Base-by-base conservation (phyloP, 1,140 invertebrate genomes). In the Pogonus chalceus region DNA sequence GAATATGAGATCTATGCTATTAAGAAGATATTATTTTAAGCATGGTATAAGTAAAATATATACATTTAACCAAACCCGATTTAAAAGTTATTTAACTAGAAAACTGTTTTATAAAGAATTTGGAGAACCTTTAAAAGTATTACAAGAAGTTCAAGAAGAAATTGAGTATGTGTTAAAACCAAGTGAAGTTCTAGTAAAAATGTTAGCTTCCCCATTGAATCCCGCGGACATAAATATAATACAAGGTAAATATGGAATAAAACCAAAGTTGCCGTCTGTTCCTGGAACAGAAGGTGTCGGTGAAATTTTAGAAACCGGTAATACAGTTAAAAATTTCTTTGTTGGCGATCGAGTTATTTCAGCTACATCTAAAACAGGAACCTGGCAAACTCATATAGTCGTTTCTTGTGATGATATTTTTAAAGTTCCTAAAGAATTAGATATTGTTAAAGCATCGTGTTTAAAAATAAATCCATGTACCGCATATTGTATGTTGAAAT, bases 181-280 rank as follows among this genome's bases (percentile, higher is more conserved):
- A n/a, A 71, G 78, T 58, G 71, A 84, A 64, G 81, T 87, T 2
- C 62, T 92, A 16, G 80, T 98, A 0, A 86, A 88, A 72, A 92
- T 96, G 83, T 59, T 96, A 31, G 85, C 92, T 31, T 81, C 93
- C 2, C 90, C 96, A 2, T 83, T 99, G 1, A 98, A 99, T 74
- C 96, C 96, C 18, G 92, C 96, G 2, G 96, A 99, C 69, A 94
- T 99, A n/a, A 99, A 99, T 68, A 95, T 88, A 47, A 92, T 99
- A 61, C 92, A 98, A 78, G 96, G 91, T 62, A 90, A 87, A 65
- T 98, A 98, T 77, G 88, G 90, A 2, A 79, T 91, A 0, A 92
- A 89, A 68, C 88, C 92, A n/a, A 59, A 72, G 31, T 75, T 97
- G 43, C 95, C 95, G 14, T 82, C 85, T 23, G 74, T 92, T 51